Evolutionary conservation across 37 sponge, comb jelly and placozoan genomes (phyloP), one percentile per base, ranked within the genome.

Genomic region (Dysidea cf. avara): DNA sequence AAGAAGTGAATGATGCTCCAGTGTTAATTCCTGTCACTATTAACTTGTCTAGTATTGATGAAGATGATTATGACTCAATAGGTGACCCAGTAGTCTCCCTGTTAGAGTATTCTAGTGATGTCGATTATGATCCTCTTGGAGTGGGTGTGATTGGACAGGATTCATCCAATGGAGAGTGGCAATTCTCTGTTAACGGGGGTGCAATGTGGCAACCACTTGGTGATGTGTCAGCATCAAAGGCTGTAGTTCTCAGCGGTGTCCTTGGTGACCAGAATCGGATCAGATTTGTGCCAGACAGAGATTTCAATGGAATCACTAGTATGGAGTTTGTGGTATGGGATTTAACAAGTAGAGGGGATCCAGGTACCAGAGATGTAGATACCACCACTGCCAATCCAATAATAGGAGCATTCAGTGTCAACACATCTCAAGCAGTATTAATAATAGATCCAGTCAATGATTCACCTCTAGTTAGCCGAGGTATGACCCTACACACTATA

Each of bases 1-100:
- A 29, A 18, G 82, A 87, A 25, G 82, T 94, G 20, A 94, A 94
- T 35, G 91, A 94, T 67, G 91, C 91, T 28, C 95, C 95, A 0
- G 63, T 83, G 1, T 52, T 94, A 13, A 32, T 24, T 2, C 52
- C 21, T 2, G 52, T 71, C 13, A 81, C 88, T 28, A 39, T 94
- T 47, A 47, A 68, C 36, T 4, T 86, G 26, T 76, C 87, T 21
- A 33, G 85, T 1, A 90, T 86, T 2, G 53, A 21, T 25, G 95
- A 94, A 58, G 95, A 94, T 69, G 81, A 94, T 39, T 68, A 53
- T 54, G 74, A 48, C 38, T 83, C 91, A 25, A 53, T 69, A 35
- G 95, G 95, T 13, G 91, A 90, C 54, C 28, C 84, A 36, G 75
- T 94, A 14, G 29, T 65, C 24, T 51, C 43, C 59, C 79, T 94